Base-by-base conservation (phyloP, 2,797 vertebrate species). In the Galagoides demidoff region DNA sequence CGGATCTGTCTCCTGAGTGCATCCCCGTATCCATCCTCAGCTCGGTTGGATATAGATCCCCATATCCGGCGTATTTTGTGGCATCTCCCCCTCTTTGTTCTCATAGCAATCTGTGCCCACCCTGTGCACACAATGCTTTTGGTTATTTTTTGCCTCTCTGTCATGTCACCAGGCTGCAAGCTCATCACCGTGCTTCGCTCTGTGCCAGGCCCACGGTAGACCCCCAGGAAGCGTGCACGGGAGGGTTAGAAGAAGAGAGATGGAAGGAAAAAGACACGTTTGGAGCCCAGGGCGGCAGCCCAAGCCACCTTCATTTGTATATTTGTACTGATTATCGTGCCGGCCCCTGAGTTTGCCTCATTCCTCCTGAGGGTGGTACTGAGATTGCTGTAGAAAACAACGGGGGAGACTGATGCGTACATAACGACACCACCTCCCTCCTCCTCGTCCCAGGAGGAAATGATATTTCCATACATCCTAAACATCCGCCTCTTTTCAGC, bases 391-490 rank as follows among this genome's bases (percentile, higher is more conserved):
- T 59, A 57, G 89, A 55, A 81, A 92, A 78, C 68, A 83, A 61
- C 45, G 14, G 71, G 77, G 78, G 45, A 66, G 95, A 71, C 64
- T 82, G 95, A 17, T 63, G 86, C 57, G 11, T 79, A 25, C 70
- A n/a, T 39, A 94, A 73, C 5, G 2, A 66, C 11, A 20, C 39
- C 10, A 7, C 59, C 64, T 34, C 76, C 87, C 64, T 43, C 57
- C 45, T 74, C 63, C 78, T 68, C 6, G 45, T 95, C 87, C 92
- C 92, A 37, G 73, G 94, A 96, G 96, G 83, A 95, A 93, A 82
- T 68, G 85, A n/a, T 95, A 94, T 92, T 97, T 97, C 95, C 95
- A 92, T 92, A 82, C 79, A 71, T 89, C 85, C 92, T 91, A 83
- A 97, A 85, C 92, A 93, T 78, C 92, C 31, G 5, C 68, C 90